Evolutionary conservation across 1,140 invertebrate genomes (phyloP).

Genomic region (Drosophila sturtevanti): DNA sequence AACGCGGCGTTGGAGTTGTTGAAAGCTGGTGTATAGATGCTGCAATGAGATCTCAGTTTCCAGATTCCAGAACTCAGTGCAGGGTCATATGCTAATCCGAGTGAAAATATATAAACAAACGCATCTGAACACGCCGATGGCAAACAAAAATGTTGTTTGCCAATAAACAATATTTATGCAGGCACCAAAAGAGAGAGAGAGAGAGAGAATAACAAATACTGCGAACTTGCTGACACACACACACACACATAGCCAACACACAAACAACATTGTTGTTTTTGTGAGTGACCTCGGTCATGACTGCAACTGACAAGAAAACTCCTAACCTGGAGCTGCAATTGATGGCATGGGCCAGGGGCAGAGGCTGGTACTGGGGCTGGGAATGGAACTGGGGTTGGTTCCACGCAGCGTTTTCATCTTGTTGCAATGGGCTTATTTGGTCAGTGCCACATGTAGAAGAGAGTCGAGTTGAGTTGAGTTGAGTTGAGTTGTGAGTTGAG

Average conservation of each 20-base stretch:
- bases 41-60: background rate
- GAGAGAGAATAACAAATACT: conserved; percentile 8
- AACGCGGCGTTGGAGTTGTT: conserved; percentile 27
- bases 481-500: conserved; percentile 5
- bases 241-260: conserved; percentile 12
- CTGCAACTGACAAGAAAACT: conserved; percentile 33
- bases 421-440: conserved; percentile 17
- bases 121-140: conserved; percentile 41
- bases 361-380: background rate
- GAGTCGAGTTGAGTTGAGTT: background rate
- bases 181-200: conserved; percentile 32
- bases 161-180: conserved; percentile 49
- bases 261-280: conserved; percentile 3
- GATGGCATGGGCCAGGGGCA: background rate
- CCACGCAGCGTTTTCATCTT: conserved; percentile 14
- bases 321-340: background rate
- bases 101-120: conserved; percentile 45
- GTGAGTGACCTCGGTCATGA: conserved; percentile 32
- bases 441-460: conserved; percentile 12
- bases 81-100: conserved; percentile 38
- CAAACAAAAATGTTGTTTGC: conserved; percentile 50
- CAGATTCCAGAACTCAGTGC: conserved; percentile 20
- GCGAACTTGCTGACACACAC: conserved; percentile 16
- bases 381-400: too few species aligned
- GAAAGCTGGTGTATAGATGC: too few species aligned